These are phyloP conservation scores for Paguma larvata DNA, from an alignment of 2,797 vertebrate species.

Conservation along the genomic window DNA sequence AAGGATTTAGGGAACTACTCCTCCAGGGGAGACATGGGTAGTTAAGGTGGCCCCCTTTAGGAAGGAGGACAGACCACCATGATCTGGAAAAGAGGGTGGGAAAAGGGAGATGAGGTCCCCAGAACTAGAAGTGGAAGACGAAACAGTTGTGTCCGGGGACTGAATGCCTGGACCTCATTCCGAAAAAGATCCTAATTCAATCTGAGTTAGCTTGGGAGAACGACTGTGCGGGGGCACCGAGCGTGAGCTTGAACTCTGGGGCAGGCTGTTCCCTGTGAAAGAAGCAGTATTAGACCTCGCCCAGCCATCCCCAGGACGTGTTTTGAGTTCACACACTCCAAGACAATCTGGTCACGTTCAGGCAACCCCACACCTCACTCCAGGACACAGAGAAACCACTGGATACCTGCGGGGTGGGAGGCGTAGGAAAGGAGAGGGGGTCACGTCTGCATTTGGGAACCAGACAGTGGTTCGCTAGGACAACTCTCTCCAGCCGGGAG, in stretches of 20 bases:
- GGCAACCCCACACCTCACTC: neutral
- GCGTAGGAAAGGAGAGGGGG: neutral
- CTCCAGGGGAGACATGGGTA: neutral
- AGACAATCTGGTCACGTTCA: neutral
- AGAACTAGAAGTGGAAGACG: neutral
- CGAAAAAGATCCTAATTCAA: neutral
- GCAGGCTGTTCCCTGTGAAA: neutral
- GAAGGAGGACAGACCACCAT: neutral
- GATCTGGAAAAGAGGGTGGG: neutral
- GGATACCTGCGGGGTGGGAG: neutral
- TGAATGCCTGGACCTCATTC: neutral
- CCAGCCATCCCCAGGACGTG: neutral
- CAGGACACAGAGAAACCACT: neutral
- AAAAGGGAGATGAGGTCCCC: neutral
- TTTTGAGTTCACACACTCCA: neutral
- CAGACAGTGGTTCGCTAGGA: neutral
- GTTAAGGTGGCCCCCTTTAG: neutral
- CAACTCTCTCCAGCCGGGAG: neutral
- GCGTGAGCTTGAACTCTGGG: neutral
- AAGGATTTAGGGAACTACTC: neutral
- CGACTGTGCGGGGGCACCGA: neutral
- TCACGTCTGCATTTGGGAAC: neutral
- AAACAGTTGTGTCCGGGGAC: neutral
- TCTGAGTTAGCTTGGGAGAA: neutral
- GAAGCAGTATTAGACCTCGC: neutral